A percentile compares a stretch with the other conserved stretches of the same genome.
Evolutionary conservation across 2,797 vertebrate genomes (phyloP).

Genomic region (Phataginus tricuspis): DNA sequence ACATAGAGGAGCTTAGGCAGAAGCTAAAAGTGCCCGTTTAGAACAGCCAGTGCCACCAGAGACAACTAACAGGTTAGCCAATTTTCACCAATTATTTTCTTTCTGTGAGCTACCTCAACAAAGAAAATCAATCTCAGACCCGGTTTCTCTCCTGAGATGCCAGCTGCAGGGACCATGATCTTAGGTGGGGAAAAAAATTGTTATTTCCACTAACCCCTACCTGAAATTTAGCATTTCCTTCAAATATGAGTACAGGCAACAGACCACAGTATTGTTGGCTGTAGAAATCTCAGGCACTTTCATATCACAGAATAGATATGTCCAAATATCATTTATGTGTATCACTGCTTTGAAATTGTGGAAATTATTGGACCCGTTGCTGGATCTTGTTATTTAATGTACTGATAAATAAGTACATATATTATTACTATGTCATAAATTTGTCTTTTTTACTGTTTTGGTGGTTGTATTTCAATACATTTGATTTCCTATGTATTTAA

Average conservation of each 20-base stretch:
- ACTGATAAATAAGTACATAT: background rate
- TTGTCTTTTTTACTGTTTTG: background rate
- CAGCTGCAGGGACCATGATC: background rate
- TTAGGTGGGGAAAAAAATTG: background rate
- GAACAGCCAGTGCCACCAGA: background rate
- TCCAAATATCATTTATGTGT: background rate
- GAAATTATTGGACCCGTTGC: background rate
- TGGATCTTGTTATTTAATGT: background rate
- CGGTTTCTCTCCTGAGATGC: background rate
- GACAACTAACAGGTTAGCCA: background rate
- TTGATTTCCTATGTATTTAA: background rate
- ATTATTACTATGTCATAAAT: background rate
- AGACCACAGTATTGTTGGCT: background rate
- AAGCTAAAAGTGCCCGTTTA: background rate
- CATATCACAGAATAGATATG: rapidly evolving
- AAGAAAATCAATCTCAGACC: background rate
- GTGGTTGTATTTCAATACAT: background rate
- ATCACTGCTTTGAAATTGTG: background rate
- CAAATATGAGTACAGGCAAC: background rate
- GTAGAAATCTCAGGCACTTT: background rate
- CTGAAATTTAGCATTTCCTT: background rate
- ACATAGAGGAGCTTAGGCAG: background rate
- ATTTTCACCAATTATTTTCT: background rate
- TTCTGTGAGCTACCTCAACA: background rate
- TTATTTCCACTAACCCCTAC: background rate